Conservation (phyloP, 35 echinoderm and acorn worm genomes). For the Diadema setosum region DNA sequence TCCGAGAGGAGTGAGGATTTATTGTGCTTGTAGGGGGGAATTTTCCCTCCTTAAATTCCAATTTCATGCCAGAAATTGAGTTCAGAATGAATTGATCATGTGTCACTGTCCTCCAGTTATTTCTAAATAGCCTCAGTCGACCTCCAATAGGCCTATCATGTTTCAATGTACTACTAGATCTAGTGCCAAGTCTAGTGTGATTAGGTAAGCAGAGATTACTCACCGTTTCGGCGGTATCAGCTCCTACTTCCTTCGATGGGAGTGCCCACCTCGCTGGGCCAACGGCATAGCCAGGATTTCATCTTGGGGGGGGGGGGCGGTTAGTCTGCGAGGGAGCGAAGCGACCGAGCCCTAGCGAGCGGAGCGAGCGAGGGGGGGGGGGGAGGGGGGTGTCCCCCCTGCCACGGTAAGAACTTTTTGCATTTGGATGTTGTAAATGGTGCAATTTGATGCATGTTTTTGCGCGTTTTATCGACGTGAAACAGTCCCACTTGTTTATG, state of each 20-base stretch:
- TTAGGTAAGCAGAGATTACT: not conserved
- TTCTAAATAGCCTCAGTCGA: slow-evolving; percentile 11
- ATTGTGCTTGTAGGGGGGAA: not conserved
- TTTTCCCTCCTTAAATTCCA: slow-evolving; percentile 19
- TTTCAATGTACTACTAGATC: no score
- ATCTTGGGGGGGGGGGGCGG: no score
- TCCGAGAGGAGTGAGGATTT: not conserved
- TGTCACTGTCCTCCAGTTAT: slow-evolving; percentile 35
- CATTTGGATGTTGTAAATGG: no score
- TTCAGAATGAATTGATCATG: slow-evolving; percentile 37
- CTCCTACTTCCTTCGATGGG: not conserved
- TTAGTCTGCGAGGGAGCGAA: no score
- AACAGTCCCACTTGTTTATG: no score
- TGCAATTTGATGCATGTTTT: no score
- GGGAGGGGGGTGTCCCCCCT: no score
- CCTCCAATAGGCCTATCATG: not conserved
- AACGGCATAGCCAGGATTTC: no score
- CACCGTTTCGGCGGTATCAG: not conserved
- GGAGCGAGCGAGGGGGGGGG: no score
- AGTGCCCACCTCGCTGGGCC: not conserved
- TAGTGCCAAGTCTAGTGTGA: not conserved
- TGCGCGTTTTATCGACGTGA: no score
- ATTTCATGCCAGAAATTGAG: slow-evolving; percentile 3
- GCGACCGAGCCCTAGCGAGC: no score
- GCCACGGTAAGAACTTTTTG: no score